These are phyloP conservation scores for Drosophila auraria DNA, from an alignment of 1,140 invertebrate genomes.

Conservation along the genomic window DNA sequence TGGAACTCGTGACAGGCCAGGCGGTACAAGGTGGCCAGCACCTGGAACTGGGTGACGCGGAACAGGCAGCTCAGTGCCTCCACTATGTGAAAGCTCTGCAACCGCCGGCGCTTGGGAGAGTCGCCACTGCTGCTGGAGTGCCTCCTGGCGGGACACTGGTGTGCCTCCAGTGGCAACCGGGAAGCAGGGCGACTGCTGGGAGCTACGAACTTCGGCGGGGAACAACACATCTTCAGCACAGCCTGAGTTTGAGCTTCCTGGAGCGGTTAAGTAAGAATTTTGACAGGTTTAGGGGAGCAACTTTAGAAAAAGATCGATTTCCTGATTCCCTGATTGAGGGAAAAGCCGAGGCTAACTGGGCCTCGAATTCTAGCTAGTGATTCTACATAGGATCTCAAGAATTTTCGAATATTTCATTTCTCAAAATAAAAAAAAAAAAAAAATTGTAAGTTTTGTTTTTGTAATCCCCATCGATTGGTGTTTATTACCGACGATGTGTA, in stretches of 20 bases:
- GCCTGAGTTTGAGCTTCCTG: not conserved
- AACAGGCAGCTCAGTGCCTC: conserved; percentile 59
- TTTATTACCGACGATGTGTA: too few relatives aligned
- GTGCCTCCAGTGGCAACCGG: not conserved
- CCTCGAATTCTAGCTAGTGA: too few relatives aligned
- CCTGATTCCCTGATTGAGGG: not conserved
- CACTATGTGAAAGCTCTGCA: conserved; percentile 51
- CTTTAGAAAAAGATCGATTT: too few relatives aligned
- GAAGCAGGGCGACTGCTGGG: not conserved
- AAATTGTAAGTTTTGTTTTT: too few relatives aligned
- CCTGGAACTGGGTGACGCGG: conserved; percentile 14
- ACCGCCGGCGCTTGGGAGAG: not conserved
- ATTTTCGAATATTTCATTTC: too few relatives aligned
- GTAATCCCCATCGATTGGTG: too few relatives aligned
- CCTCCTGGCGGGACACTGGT: not conserved
- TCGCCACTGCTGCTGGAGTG: not conserved
- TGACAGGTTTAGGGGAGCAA: too few relatives aligned
- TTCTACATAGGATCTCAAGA: too few relatives aligned
- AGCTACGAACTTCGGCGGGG: not conserved
- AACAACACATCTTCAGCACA: conserved; percentile 1
- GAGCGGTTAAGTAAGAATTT: not conserved
- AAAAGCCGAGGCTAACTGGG: not conserved
- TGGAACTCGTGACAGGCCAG: conserved; percentile 34
- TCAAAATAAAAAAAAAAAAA: too few relatives aligned
- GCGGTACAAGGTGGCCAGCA: conserved; percentile 45